Base-by-base conservation (phyloP, 2,888 invertebrate species). In the Caenorhabditis afra region DNA sequence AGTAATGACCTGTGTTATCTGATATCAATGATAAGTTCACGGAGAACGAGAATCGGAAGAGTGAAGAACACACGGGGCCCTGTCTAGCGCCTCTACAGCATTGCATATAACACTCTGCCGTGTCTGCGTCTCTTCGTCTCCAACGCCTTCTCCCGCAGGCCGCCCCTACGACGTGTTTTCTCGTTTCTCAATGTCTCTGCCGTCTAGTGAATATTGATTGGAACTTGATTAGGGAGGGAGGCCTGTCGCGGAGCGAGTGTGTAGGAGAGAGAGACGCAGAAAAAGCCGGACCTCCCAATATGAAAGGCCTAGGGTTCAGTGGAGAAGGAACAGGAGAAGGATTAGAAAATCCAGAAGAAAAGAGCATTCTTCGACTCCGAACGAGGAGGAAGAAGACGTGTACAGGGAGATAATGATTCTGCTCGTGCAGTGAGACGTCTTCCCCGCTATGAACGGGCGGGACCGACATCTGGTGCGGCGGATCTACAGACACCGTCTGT, bases 111-210 rank as follows among this genome's bases (percentile, higher is more conserved):
- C 55, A 55, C 55, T 55, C 55, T 55, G 52, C 16, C 20, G 7
- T 18, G 18, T 58, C 71, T 71, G 47, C 57, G 71, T 57, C 67
- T 75, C 76, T 76, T 76, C 76, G 57, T 74, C 73, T 65, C 47
- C 35, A 5, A 37, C 41, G 41, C 18, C 41, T 61, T 58, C 62
- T 49, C 35, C 37, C 62, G 7, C 35, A 37, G 37, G 35, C 50
- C 49, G n/a, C 39, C 29, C 39, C 41, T 50, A 35, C 49, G 49
- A 50, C 50, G 55, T 66, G 37, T 66, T 57, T 45, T 47, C 66
- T 65, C 57, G 29, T 50, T 52, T 57, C 57, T 58, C 49, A 49
- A 50, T 49, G 50, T 37, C 50, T 50, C 58, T 39, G 16, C 23
- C 53, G 45, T 18, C 44, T 70, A n/a, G 61, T 20, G 47, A 55